A percentile compares a stretch with the other conserved stretches of the same genome.
Conservation (phyloP, 2,113 vertebrate species). For the Pteropus alecto region DNA sequence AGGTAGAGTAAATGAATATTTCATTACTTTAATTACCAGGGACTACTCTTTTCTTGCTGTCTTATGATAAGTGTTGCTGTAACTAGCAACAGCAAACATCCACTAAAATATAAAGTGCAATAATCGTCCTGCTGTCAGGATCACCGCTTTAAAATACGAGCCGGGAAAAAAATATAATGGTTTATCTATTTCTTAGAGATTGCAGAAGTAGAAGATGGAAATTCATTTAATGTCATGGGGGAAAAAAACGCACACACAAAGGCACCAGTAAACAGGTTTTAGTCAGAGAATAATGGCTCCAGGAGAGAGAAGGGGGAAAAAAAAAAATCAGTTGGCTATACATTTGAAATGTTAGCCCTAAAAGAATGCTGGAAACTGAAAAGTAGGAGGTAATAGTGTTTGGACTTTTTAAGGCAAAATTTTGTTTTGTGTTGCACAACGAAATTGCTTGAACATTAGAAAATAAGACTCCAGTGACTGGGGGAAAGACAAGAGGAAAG, state of each 20-base stretch:
- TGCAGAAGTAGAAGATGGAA: conserved; percentile 79
- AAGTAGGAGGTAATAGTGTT: conserved; percentile 32
- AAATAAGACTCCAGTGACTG: conserved; percentile 52
- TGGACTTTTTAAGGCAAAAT: conserved; percentile 53
- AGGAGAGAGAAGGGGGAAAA: neutral
- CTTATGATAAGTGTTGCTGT: conserved; percentile 97
- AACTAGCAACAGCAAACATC: conserved; percentile 96
- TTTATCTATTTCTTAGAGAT: conserved; percentile 85
- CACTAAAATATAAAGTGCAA: conserved; percentile 95
- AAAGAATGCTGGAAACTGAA: conserved; percentile 46
- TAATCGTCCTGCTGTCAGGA: conserved; percentile 94
- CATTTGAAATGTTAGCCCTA: conserved; percentile 55
- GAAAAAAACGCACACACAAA: conserved; percentile 66
- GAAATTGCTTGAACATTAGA: conserved; percentile 14
- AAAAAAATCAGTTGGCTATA: conserved; percentile 56
- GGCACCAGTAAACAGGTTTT: conserved; percentile 82
- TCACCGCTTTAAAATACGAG: conserved; percentile 90
- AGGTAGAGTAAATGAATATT: conserved; percentile 99
- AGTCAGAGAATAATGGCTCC: conserved; percentile 80
- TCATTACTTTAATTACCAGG: conserved; percentile 99
- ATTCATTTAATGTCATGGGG: conserved; percentile 80
- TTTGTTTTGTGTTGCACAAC: conserved; percentile 49
- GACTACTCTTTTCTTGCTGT: conserved; percentile 97
- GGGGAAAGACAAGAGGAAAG: conserved; percentile 38
- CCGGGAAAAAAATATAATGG: conserved; percentile 79